A percentile compares a stretch with the other conserved stretches of the same genome.
phyloP scores from a whole-genome alignment of 1,140 invertebrate genomes.

The Caenorhabditis brenneri region DNA sequence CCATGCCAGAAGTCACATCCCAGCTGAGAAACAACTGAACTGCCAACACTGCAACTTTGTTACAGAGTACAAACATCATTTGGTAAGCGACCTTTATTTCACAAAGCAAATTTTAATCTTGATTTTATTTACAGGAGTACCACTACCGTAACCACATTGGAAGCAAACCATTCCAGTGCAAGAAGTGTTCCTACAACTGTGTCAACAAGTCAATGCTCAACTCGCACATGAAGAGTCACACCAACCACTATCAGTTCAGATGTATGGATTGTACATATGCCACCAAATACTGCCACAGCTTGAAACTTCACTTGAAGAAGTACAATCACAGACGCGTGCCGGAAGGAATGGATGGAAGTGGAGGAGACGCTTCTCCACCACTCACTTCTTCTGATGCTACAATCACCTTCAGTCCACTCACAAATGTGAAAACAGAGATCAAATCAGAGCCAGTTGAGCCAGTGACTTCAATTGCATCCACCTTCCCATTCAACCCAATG shows the following conservation, averaged over 20 bases:
- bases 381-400: slow-evolving; percentile 5
- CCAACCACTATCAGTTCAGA: slow-evolving; percentile 91
- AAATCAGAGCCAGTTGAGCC: background rate
- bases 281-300: slow-evolving; percentile 95
- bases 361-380: background rate
- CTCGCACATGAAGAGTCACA: slow-evolving; percentile 96
- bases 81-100: slow-evolving; percentile 72
- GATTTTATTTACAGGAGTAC: slow-evolving; percentile 78
- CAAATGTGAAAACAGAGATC: slow-evolving; percentile 5
- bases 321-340: slow-evolving; percentile 85
- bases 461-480: slow-evolving; percentile 1
- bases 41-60: slow-evolving; percentile 94
- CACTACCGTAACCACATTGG: slow-evolving; percentile 93
- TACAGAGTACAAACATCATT: slow-evolving; percentile 96
- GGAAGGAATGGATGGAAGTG: slow-evolving; percentile 38
- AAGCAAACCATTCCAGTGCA: slow-evolving; percentile 93
- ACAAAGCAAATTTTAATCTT: background rate
- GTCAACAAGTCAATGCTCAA: slow-evolving; percentile 99
- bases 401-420: slow-evolving; percentile 17
- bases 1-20: slow-evolving; percentile 83
- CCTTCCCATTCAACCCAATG: background rate
- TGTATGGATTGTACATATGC: slow-evolving; percentile 94
- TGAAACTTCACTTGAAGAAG: slow-evolving; percentile 93
- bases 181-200: slow-evolving; percentile 87
- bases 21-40: slow-evolving; percentile 85